Evolutionary conservation across 1,140 invertebrate species (phyloP), one percentile per base, ranked within the genome.

Genomic region (Venturia canescens): DNA sequence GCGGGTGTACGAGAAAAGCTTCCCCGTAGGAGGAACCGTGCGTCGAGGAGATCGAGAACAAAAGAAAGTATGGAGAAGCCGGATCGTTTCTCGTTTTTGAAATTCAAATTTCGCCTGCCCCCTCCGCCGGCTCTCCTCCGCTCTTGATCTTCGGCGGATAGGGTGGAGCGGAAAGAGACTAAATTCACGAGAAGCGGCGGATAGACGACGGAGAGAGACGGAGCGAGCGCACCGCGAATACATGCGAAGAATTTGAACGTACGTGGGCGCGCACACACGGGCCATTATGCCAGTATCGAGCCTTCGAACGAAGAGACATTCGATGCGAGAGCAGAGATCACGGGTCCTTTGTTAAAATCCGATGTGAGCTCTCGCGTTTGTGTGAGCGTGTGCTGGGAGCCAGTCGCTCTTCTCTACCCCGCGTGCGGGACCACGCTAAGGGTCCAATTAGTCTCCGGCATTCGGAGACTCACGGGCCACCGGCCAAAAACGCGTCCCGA

Each of bases 361-460:
- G 66, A 69, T 69, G 29, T 69, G 11, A 15, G 13, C 9, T 16
- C 18, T 16, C 31, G 66, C 31, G 11, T 69, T 69, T 69, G 27
- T 69, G 66, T 69, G 66, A 31, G 26, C n/a, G 66, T 69, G 66
- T 69, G 26, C n/a, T 31, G 29, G 76, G 78, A 69, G 60, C 63
- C 15, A 66, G 78, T 34, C 79, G 66, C 78, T 72, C n/a, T 67
- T 63, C 53, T 67, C 60, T 74, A 69, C 60, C 60, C 69, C 71
- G 76, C 82, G 80, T 53, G 70, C 83, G 85, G 85, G 85, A 84
- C 85, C 85, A 82, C 83, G 87, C 86, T 88, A 88, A 91, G 89
- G 89, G 87, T 89, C 88, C 91, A 91, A 91, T 91, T 92, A 91
- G 91, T 92, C 90, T 89, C 88, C 77, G 88, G 90, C 87, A 89